Base-by-base conservation (phyloP, 1,140 invertebrate species). In the Drosophila saltans region DNA sequence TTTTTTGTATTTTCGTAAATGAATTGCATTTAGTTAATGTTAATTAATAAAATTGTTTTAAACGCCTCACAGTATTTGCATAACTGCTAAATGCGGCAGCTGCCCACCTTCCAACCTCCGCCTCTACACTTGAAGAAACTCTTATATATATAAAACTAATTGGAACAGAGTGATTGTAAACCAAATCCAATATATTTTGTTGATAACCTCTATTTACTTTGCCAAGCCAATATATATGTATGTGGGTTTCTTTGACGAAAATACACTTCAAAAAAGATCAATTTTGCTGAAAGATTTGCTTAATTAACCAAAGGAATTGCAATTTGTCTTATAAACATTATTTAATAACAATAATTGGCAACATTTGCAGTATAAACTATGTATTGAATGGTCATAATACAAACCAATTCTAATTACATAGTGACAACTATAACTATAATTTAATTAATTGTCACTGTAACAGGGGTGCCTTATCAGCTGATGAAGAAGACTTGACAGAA, bases 371-470 rank as follows among this genome's bases (percentile, higher is more conserved):
- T 30, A 30, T 2, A 30, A 30, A 30, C 16, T 26, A 24, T 3
- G 9, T 52, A 7, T 26, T 52, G 6, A 48, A 48, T 21, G 45
- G n/a, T 52, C 45, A 26, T 52, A 10, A 52, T 26, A 11, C 10
- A 26, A 26, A 5, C 21, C 21, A 43, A 16, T 43, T 5, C 10
- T n/a, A 43, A 43, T 43, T 43, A n/a, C n/a, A 5, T 26, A 52
- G 16, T 26, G 45, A 26, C 21, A 52, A 52, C 41, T 43, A 11
- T 52, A 52, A 52, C 45, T 52, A 52, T 52, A 9, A 52, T 52
- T 52, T 52, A 52, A 52, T 52, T 52, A 52, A 52, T 52, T 52
- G 45, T 52, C 45, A 52, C 45, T 52, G 45, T 52, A 26, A 52
- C 24, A 21, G 21, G 45, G 9, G 21, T 9, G 45, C 9, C 45